These are phyloP conservation scores for Laupala kohalensis DNA, from an alignment of 1,140 invertebrate genomes.

Conservation along the genomic window DNA sequence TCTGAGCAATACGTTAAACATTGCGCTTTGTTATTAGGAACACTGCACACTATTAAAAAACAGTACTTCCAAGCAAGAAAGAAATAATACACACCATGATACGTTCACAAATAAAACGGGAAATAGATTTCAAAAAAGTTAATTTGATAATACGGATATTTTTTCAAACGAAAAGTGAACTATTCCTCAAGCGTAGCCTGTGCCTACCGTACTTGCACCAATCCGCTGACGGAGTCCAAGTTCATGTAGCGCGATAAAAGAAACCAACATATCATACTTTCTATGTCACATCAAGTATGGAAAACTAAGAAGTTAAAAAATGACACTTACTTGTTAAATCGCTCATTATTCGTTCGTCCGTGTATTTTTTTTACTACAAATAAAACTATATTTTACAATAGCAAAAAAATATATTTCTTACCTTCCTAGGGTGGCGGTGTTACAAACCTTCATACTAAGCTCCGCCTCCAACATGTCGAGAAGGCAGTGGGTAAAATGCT, in stretches of 20 bases:
- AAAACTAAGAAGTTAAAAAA: neutral
- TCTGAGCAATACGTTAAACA: neutral
- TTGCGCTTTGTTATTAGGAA: neutral
- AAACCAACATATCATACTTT: neutral
- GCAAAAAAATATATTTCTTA: constrained; percentile 2
- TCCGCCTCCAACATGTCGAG: constrained; percentile 2
- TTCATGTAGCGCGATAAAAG: neutral
- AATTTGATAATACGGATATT: neutral
- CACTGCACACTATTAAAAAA: too few relatives aligned
- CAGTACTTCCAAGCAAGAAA: too few relatives aligned
- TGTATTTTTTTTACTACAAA: neutral
- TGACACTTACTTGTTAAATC: neutral
- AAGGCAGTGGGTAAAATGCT: constrained; percentile 1
- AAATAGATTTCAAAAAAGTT: neutral
- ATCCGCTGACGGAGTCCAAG: neutral
- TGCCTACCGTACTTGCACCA: neutral
- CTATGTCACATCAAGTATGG: neutral
- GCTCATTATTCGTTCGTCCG: neutral
- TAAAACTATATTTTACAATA: neutral
- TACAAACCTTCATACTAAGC: neutral
- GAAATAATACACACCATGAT: too few relatives aligned
- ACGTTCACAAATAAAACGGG: too few relatives aligned
- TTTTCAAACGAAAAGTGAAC: neutral
- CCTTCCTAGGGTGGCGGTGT: constrained; percentile 10
- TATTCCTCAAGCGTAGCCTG: neutral